phyloP scores from a whole-genome alignment of 2,113 vertebrate species.

The Calidris pygmaea region DNA sequence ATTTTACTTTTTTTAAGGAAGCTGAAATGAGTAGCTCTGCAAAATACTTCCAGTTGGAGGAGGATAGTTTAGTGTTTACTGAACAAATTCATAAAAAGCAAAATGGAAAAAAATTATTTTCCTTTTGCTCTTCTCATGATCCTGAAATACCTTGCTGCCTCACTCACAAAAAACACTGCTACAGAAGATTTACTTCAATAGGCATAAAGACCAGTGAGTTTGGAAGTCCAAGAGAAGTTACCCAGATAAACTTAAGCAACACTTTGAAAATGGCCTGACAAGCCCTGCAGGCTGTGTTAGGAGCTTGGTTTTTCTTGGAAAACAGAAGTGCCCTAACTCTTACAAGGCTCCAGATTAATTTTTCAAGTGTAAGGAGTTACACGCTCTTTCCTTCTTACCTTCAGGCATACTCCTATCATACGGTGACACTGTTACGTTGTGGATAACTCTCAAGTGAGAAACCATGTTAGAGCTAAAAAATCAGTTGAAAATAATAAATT shows the following conservation, averaged over 20 bases:
- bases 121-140: not conserved
- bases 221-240: not conserved
- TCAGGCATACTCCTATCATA: not conserved
- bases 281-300: not conserved
- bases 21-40: not conserved
- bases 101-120: not conserved
- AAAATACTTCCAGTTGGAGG: not conserved
- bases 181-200: not conserved
- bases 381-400: not conserved
- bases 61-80: not conserved
- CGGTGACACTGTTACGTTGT: rapidly evolving
- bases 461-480: not conserved
- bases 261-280: not conserved
- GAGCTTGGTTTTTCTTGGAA: not conserved
- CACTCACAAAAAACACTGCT: not conserved
- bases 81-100: not conserved
- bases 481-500: not conserved
- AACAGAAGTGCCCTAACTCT: not conserved
- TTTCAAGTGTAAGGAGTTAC: not conserved
- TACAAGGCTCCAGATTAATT: not conserved
- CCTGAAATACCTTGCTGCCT: not conserved
- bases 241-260: not conserved
- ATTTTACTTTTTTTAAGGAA: not conserved
- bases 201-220: not conserved
- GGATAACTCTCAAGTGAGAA: not conserved